phyloP scores from a whole-genome alignment of 2,888 invertebrate genomes.

The Cybosia mesomella region DNA sequence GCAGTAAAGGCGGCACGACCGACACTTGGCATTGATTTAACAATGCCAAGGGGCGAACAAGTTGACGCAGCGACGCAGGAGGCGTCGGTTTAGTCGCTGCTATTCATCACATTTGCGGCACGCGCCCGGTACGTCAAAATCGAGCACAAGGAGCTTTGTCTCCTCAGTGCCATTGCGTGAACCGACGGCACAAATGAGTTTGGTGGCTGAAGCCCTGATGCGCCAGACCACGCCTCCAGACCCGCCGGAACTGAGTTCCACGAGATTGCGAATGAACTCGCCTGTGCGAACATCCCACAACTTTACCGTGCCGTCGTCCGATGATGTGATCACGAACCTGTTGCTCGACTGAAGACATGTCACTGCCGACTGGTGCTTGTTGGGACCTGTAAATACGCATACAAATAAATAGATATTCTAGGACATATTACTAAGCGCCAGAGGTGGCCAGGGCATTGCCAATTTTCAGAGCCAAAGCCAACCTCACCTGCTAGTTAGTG shows the following conservation, averaged over 20 bases:
- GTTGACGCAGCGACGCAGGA: constrained; percentile 79
- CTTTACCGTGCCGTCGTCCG: constrained; percentile 99
- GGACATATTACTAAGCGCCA: too few species aligned
- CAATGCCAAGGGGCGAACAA: constrained; percentile 82
- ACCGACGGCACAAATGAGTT: constrained; percentile 99
- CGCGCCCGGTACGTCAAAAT: constrained; percentile 96
- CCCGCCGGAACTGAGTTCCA: constrained; percentile 97
- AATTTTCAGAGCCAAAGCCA: too few species aligned
- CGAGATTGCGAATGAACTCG: constrained; percentile 98
- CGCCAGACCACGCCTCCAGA: constrained; percentile 99
- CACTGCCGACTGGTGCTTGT: constrained; percentile 99
- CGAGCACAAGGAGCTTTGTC: constrained; percentile 98
- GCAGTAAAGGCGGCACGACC: constrained; percentile 12
- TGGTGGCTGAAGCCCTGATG: constrained; percentile 97
- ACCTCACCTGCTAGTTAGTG: too few species aligned
- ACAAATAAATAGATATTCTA: neutral
- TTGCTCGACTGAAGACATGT: constrained; percentile 99
- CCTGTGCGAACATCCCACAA: constrained; percentile 99
- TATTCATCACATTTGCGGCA: constrained; percentile 87
- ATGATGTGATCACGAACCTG: constrained; percentile 99
- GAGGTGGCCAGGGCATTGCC: too few species aligned
- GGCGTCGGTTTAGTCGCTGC: constrained; percentile 82
- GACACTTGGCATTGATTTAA: constrained; percentile 44
- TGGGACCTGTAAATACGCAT: constrained; percentile 89
- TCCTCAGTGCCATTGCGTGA: constrained; percentile 99